Conservation (phyloP, 1,140 invertebrate species). For the Drosophila grimshawi region DNA sequence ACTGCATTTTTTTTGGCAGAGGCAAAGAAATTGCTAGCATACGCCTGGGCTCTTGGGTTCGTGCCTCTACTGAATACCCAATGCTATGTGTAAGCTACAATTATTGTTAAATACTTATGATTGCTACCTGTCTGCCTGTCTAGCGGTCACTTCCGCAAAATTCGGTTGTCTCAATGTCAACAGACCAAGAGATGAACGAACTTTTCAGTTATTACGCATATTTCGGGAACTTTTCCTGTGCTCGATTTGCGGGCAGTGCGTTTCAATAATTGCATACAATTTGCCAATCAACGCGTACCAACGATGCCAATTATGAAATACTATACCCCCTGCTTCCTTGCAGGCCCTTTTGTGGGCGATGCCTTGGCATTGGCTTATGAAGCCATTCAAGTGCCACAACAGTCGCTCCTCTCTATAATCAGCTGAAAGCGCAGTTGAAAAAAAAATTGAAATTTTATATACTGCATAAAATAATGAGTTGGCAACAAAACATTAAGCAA, state of each 20-base stretch:
- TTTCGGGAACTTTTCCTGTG: conserved; percentile 38
- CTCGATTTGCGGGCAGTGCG: conserved; percentile 18
- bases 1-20: conserved; percentile 21
- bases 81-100: conserved; percentile 53
- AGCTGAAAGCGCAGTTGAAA: conserved; percentile 60
- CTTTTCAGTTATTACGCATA: conserved; percentile 52
- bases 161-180: conserved; percentile 73
- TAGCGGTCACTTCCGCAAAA: conserved; percentile 55
- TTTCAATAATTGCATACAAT: conserved; percentile 80
- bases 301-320: conserved; percentile 74
- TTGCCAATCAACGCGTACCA: conserved; percentile 80
- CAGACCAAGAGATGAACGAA: conserved; percentile 72
- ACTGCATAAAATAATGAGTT: conserved; percentile 46
- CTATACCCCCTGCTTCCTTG: conserved; percentile 13
- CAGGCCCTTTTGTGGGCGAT: conserved; percentile 16
- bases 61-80: conserved; percentile 52
- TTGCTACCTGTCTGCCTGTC: conserved; percentile 9
- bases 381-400: conserved; percentile 68
- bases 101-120: conserved; percentile 69
- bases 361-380: conserved; percentile 74
- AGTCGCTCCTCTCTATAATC: conserved; percentile 52
- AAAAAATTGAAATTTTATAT: conserved; percentile 81
- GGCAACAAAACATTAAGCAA: conserved; percentile 61
- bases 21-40: conserved; percentile 39
- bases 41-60: not conserved